phyloP scores from a whole-genome alignment of 1,140 invertebrate genomes.

The Yoshiicerus persimilis region DNA sequence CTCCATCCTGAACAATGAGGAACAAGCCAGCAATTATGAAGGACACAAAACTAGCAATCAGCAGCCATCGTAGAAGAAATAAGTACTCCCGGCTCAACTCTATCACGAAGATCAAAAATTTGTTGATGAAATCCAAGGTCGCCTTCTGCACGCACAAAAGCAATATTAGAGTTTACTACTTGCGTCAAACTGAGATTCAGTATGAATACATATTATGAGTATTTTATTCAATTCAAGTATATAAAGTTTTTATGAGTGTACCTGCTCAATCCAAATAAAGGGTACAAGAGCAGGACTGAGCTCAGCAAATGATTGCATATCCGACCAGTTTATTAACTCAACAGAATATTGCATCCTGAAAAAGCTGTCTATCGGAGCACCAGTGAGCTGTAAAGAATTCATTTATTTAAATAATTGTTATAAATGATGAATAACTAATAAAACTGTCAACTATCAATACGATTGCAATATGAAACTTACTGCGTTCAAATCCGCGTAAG shows the following conservation, averaged over 20 bases:
- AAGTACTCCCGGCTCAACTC: neutral
- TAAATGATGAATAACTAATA: neutral
- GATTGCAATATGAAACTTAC: neutral
- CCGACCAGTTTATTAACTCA: neutral
- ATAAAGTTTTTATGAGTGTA: neutral
- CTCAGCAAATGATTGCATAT: neutral
- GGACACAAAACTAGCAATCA: neutral
- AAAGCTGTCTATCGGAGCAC: neutral
- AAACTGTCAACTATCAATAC: neutral
- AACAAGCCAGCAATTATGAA: neutral
- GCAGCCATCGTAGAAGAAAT: neutral
- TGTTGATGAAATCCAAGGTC: neutral
- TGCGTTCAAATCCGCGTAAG: neutral
- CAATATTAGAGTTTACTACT: neutral
- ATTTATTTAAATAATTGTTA: neutral
- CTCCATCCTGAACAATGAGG: neutral
- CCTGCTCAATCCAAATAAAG: neutral
- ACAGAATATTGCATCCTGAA: neutral
- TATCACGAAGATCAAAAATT: neutral
- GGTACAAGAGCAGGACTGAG: neutral
- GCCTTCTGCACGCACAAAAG: neutral
- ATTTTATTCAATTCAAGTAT: no score
- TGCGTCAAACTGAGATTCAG: no score
- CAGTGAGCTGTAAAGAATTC: neutral
- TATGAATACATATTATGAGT: no score